Evolutionary conservation across 2,797 vertebrate genomes (phyloP).

Genomic region (Ptychobarbus kaznakovi): DNA sequence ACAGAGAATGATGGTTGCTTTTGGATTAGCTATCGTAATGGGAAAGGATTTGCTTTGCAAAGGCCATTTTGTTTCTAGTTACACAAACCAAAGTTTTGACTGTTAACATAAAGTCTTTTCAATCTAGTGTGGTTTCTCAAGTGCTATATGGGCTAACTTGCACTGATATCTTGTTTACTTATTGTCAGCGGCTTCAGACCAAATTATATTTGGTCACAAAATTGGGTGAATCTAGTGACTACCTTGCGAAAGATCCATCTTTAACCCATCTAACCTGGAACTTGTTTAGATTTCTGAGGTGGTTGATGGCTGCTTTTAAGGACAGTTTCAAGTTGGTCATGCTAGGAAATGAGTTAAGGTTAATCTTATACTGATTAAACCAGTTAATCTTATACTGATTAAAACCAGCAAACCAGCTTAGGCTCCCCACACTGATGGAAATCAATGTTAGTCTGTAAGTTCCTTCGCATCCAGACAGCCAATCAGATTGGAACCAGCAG

Average conservation of each 20-base stretch:
- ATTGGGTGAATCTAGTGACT: not conserved
- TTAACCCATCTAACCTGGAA: not conserved
- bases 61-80: not conserved
- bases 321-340: not conserved
- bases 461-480: not conserved
- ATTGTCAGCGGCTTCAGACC: not conserved
- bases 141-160: not conserved
- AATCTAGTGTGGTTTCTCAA: not conserved
- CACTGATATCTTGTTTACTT: not conserved
- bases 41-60: not conserved
- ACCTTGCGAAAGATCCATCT: not conserved
- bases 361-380: not conserved
- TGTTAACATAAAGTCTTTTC: not conserved
- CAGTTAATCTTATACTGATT: not conserved
- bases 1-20: constrained; percentile 1
- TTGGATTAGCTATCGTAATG: not conserved
- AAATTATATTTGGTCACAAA: not conserved
- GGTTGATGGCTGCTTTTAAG: not conserved
- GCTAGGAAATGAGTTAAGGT: not conserved
- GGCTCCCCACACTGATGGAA: not conserved
- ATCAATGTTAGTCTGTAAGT: not conserved
- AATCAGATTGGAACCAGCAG: not conserved
- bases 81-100: not conserved
- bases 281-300: not conserved
- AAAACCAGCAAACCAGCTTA: not conserved